These are phyloP conservation scores for Ceratina australensis DNA, from an alignment of 1,140 invertebrate species.

Conservation along the genomic window DNA sequence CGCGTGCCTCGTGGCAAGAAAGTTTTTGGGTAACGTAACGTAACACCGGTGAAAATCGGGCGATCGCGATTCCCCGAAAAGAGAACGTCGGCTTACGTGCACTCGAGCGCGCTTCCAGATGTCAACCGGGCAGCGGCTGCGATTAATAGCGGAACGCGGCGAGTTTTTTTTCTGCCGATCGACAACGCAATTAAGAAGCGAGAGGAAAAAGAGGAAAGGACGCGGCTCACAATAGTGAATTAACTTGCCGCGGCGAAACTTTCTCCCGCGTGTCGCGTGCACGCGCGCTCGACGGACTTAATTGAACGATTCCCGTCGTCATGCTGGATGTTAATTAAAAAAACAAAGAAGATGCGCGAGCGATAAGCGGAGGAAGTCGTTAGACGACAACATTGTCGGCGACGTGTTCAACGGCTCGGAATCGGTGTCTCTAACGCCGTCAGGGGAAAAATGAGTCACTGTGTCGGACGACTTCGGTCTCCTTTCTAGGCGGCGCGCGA, in stretches of 20 bases:
- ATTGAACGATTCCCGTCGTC: slow-evolving; percentile 66
- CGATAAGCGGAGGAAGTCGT: slow-evolving; percentile 60
- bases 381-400: slow-evolving; percentile 35
- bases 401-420: neutral
- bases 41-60: slow-evolving; percentile 46
- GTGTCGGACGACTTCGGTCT: neutral
- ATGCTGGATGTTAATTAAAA: slow-evolving; percentile 66
- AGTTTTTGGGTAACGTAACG: slow-evolving; percentile 33
- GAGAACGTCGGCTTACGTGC: slow-evolving; percentile 11
- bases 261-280: slow-evolving; percentile 51
- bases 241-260: slow-evolving; percentile 22
- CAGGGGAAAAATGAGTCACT: neutral
- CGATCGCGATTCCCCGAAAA: slow-evolving; percentile 1
- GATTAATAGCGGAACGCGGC: slow-evolving; percentile 44
- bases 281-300: slow-evolving; percentile 51
- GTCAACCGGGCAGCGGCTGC: slow-evolving; percentile 5
- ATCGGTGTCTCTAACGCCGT: slow-evolving; percentile 2
- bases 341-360: slow-evolving; percentile 54
- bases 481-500: neutral
- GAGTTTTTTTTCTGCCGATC: slow-evolving; percentile 29
- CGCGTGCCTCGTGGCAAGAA: slow-evolving; percentile 9
- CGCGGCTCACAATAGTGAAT: neutral
- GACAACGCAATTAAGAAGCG: slow-evolving; percentile 25
- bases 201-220: slow-evolving; percentile 9
- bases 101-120: neutral